Conservation (phyloP, 2,113 vertebrate species). For the Taurulus bubalis region DNA sequence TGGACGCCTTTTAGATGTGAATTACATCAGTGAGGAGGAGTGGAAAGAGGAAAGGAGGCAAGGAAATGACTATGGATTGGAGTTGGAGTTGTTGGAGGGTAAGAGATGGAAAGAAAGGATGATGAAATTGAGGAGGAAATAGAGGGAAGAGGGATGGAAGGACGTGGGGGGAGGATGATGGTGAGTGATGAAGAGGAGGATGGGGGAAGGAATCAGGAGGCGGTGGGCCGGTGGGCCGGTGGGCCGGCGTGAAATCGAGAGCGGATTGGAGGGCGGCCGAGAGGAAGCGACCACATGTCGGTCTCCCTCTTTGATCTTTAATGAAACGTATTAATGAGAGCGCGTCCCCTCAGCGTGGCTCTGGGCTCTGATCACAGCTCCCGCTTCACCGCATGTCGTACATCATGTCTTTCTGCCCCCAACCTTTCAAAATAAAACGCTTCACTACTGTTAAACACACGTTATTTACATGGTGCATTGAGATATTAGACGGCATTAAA, state of each 20-base stretch:
- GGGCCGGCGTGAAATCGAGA: conserved; percentile 41
- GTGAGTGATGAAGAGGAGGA: not conserved
- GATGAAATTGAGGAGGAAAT: conserved; percentile 47
- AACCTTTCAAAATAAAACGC: not conserved
- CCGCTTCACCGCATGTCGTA: conserved; percentile 15
- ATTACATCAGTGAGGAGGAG: conserved; percentile 3
- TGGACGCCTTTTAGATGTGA: conserved; percentile 29
- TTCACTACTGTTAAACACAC: not conserved
- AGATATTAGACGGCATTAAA: not conserved
- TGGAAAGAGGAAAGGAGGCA: conserved; percentile 2
- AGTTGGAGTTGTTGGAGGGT: not conserved
- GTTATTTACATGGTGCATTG: not conserved
- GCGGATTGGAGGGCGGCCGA: conserved; percentile 1
- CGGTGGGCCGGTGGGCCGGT: conserved; percentile 17
- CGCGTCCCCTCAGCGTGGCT: conserved; percentile 16
- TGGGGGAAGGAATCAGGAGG: not conserved
- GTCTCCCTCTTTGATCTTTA: conserved; percentile 53
- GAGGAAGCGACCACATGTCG: conserved; percentile 18
- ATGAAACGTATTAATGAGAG: conserved; percentile 58
- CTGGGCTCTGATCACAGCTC: conserved; percentile 43
- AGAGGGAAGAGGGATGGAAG: not conserved
- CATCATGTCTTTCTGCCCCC: not conserved
- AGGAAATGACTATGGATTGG: conserved; percentile 14
- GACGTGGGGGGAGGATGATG: not conserved
- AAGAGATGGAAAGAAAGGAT: conserved; percentile 5